Evolutionary conservation across 2,888 invertebrate species (phyloP).

Genomic region (Trichopria drosophilae): DNA sequence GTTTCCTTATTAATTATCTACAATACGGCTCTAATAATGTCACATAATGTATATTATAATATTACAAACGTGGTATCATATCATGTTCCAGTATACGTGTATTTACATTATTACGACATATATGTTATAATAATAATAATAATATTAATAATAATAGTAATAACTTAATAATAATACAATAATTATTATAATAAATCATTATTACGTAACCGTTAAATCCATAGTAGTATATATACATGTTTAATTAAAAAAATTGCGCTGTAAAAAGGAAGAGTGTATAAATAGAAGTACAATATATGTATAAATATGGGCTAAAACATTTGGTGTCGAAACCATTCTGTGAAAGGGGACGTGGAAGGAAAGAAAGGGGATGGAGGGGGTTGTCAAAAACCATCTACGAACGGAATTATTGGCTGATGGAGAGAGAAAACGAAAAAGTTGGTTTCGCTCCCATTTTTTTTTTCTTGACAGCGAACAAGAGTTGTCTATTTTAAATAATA

Average conservation of each 20-base stretch:
- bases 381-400: no score
- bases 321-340: slow-evolving; percentile 53
- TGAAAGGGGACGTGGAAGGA: slow-evolving; percentile 35
- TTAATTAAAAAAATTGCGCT: slow-evolving; percentile 39
- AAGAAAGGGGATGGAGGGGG: no score
- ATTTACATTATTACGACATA: slow-evolving; percentile 38
- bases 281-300: slow-evolving; percentile 45
- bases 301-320: slow-evolving; percentile 47
- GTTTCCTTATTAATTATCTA: slow-evolving; percentile 34
- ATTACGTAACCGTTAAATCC: no score
- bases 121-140: slow-evolving; percentile 9
- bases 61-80: slow-evolving; percentile 44
- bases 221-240: slow-evolving; percentile 32
- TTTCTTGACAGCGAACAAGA: not conserved
- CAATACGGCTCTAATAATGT: slow-evolving; percentile 43
- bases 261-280: slow-evolving; percentile 48
- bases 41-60: slow-evolving; percentile 38
- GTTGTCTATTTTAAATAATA: slow-evolving; percentile 9
- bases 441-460: slow-evolving; percentile 5
- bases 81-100: slow-evolving; percentile 36
- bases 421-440: not conserved
- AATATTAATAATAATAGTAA: slow-evolving; percentile 24
- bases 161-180: slow-evolving; percentile 11
- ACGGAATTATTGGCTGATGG: no score
- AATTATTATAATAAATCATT: slow-evolving; percentile 26